Base-by-base conservation (phyloP, 2,888 invertebrate species). In the Polydrusus cervinus region DNA sequence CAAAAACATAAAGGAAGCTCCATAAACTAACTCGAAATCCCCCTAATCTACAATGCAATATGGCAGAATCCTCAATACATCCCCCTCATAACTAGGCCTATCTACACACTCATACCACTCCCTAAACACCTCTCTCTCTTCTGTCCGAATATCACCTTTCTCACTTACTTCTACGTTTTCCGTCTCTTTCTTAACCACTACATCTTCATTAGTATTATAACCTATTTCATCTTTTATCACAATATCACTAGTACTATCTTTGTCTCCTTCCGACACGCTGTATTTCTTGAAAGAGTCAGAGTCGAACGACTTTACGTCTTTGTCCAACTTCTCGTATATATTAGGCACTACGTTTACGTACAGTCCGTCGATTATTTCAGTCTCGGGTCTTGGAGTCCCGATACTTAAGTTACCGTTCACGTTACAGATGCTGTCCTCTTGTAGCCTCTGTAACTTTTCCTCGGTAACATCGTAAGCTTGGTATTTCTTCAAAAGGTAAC, bases 21-120 rank as follows among this genome's bases (percentile, higher is more conserved):
- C n/a, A 43, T 43, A n/a, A 43, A 13, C n/a, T 6, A 6, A 43
- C 43, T 5, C 6, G 16, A 18, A 20, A 14, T 43, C 9, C 43
- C 69, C 80, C 91, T 90, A 97, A 93, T 97, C 97, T 89, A 97
- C 94, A 88, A 97, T 94, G 89, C 97, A 97, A 90, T 98, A 98
- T 89, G 98, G 98, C 92, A 98, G 91, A 90, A 98, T 95, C 88
- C 95, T 92, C 86, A 98, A 92, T 85, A 91, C 89, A 86, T 95
- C 93, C 85, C 93, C 94, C 85, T 94, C 92, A 83, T 91, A 91
- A 77, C 95, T 92, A 84, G 90, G 89, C 84, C 91, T 89, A 81
- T 93, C 92, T 80, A 94, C 91, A 86, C 95, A 93, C 89, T 97
- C 93, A 87, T 97, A 95, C 97, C 97, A 98, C 89, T 97, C 95